Evolutionary conservation across 2,113 vertebrate species (phyloP), one percentile per base, ranked within the genome.

Genomic region (Mesoclemmys tuberculata): DNA sequence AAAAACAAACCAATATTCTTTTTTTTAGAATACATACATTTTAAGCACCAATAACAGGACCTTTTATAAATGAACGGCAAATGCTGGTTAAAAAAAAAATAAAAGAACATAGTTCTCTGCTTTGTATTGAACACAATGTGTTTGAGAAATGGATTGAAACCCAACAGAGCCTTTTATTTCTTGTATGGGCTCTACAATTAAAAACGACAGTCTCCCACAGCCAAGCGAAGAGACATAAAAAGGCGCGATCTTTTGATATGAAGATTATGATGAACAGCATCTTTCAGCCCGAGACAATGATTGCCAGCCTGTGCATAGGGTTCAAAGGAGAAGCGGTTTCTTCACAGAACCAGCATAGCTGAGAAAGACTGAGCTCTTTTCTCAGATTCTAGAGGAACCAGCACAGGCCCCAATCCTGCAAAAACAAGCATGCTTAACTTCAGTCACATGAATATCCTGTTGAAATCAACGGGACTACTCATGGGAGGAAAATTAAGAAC

Each of bases 141-240:
- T 80, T 93, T 5, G 0, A 90, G 55, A 95, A 90, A 58, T 27
- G 10, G n/a, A 88, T 1, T 83, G 88, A 95, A 97, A 95, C 71
- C 13, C 8, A 91, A 44, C 46, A 92, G 78, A 94, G 82, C 41
- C 74, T 92, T 95, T 87, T 58, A 82, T 56, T 85, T n/a, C 46
- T 90, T 29, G n/a, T 5, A 7, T 22, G 77, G 87, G 82, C 54
- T 93, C 56, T 8, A 46, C 80, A 96, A 88, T 89, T 86, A 85
- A 88, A 97, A 93, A 19, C 3, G 27, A 61, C 46, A 1, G 0
- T 80, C 92, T 94, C 91, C 74, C 90, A 85, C n/a, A 89, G 81
- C 61, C 75, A 56, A 83, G 82, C 38, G 64, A 94, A 77, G 29
- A 10, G 46, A 89, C 54, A 64, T 46, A 64, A 84, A 75, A 84